Percentiles rank a stretch among this genome's conserved stretches.
Conservation (phyloP, 2,113 vertebrate genomes). For the Marmota monax region DNA sequence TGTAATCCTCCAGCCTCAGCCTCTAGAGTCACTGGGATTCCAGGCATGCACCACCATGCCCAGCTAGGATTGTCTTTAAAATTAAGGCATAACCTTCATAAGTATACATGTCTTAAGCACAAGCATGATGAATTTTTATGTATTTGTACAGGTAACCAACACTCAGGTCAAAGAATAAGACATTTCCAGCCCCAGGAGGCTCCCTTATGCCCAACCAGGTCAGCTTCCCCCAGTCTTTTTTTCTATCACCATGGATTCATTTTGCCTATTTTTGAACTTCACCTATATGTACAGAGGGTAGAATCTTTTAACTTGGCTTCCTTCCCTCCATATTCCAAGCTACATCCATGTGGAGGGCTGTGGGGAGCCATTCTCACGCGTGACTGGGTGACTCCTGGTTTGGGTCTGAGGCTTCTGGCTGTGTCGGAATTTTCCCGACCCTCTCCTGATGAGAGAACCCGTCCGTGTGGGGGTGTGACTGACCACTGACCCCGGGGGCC, state of each 20-base stretch:
- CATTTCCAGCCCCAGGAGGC: not conserved
- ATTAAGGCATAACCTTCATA: not conserved
- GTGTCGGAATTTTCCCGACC: too few species aligned
- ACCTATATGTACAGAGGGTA: not conserved
- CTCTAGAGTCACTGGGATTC: too few species aligned
- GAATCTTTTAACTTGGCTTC: not conserved
- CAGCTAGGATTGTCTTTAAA: not conserved
- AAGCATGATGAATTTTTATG: not conserved
- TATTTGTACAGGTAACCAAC: not conserved
- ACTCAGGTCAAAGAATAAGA: not conserved
- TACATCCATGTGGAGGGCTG: fast-evolving
- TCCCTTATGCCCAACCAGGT: not conserved
- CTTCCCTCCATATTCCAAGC: not conserved
- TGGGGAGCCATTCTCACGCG: too few species aligned
- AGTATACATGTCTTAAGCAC: not conserved
- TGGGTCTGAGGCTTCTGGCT: too few species aligned
- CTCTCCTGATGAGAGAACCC: too few species aligned
- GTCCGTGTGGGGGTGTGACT: too few species aligned
- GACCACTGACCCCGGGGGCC: too few species aligned
- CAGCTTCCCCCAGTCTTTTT: not conserved
- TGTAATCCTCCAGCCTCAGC: too few species aligned
- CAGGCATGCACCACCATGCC: too few species aligned
- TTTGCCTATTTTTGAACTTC: not conserved
- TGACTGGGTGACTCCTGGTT: too few species aligned
- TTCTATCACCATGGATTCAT: not conserved